A percentile compares a stretch with the other conserved stretches of the same genome.
These are phyloP conservation scores for Lamellibrachia satsuma DNA, from an alignment of 2,888 invertebrate genomes.

Conservation along the genomic window DNA sequence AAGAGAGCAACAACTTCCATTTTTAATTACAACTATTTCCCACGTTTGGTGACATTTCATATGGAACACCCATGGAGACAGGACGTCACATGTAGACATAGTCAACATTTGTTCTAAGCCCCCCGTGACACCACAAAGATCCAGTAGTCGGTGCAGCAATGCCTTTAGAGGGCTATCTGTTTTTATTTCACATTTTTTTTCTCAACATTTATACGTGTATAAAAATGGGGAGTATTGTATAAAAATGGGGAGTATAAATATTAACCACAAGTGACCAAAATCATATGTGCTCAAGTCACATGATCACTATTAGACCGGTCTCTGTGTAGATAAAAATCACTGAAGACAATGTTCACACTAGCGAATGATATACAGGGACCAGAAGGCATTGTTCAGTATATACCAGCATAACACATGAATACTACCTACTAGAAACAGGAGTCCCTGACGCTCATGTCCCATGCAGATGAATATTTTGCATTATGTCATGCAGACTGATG, in stretches of 20 bases:
- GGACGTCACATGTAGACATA: neutral
- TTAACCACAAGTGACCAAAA: too few species aligned
- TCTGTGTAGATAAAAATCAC: too few species aligned
- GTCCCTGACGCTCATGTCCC: neutral
- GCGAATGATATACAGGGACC: too few species aligned
- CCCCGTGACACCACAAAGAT: slow-evolving; percentile 6
- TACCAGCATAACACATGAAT: too few species aligned
- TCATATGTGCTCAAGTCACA: too few species aligned
- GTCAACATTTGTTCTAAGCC: slow-evolving; percentile 2
- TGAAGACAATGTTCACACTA: too few species aligned
- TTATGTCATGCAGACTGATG: neutral
- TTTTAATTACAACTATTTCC: neutral
- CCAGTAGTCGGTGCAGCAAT: neutral
- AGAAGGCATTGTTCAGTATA: too few species aligned
- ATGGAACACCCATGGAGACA: slow-evolving; percentile 8
- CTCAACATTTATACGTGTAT: too few species aligned
- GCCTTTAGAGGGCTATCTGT: neutral
- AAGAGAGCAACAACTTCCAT: too few species aligned
- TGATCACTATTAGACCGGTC: too few species aligned
- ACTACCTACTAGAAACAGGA: neutral
- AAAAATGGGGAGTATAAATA: neutral
- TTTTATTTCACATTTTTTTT: too few species aligned
- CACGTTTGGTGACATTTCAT: neutral
- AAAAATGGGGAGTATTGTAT: too few species aligned
- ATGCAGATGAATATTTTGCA: neutral